Conservation (phyloP, 2,888 invertebrate genomes). For the Augiades crinisus region DNA sequence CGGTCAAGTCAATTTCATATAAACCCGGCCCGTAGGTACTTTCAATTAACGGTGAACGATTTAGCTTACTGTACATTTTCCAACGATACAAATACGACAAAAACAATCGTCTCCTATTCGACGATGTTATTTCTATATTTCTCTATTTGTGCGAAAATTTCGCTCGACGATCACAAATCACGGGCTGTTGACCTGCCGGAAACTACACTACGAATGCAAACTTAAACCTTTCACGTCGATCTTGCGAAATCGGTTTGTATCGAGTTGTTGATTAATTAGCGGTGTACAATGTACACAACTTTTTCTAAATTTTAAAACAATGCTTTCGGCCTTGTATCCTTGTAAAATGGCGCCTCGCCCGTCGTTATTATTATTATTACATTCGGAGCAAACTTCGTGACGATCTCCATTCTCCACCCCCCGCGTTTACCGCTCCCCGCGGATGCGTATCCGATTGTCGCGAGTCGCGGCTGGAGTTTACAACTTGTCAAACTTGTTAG, state of each 20-base stretch:
- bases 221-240: conserved; percentile 45
- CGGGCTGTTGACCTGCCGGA: conserved; percentile 73
- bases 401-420: conserved; percentile 69
- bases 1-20: conserved; percentile 63
- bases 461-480: conserved; percentile 72
- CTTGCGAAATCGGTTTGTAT: conserved; percentile 41
- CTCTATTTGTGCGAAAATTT: conserved; percentile 52
- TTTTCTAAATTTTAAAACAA: conserved; percentile 53
- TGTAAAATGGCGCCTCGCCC: conserved; percentile 79
- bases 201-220: conserved; percentile 51
- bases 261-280: conserved; percentile 13
- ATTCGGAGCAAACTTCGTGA: conserved; percentile 79
- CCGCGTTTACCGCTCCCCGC: conserved; percentile 58
- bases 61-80: conserved; percentile 6
- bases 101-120: conserved; percentile 7
- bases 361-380: conserved; percentile 74
- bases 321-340: conserved; percentile 76
- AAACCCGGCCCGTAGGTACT: conserved; percentile 31
- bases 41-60: conserved; percentile 20
- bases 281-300: conserved; percentile 31
- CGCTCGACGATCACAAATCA: conserved; percentile 60
- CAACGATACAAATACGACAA: conserved; percentile 5
- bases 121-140: conserved; percentile 14
- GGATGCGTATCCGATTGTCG: conserved; percentile 80
- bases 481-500: conserved; percentile 80